A percentile compares a stretch with the other conserved stretches of the same genome.
These are phyloP conservation scores for Misgurnus mizolepis DNA, from an alignment of 2,113 vertebrate genomes.

Conservation along the genomic window DNA sequence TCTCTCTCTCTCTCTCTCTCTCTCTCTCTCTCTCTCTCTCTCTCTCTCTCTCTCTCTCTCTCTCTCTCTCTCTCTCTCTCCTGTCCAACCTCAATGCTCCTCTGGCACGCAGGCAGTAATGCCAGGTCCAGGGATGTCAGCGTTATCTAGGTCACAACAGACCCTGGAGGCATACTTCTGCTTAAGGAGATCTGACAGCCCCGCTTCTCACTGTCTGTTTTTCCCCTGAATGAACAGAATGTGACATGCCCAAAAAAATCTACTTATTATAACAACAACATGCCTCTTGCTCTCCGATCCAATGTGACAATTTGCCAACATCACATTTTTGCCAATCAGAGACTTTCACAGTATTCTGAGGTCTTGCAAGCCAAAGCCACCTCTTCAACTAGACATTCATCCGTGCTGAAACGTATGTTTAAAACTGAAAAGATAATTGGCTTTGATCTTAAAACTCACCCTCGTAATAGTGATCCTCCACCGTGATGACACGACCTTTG, in stretches of 20 bases:
- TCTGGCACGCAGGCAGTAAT: conserved; percentile 37
- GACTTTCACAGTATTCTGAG: conserved; percentile 8
- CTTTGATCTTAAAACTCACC: conserved; percentile 68
- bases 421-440: conserved; percentile 11
- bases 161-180: conserved; percentile 65
- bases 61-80: conserved; percentile 43
- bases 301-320: conserved; percentile 61
- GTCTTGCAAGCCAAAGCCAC: neutral
- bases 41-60: conserved; percentile 32
- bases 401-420: neutral
- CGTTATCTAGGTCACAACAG: conserved; percentile 73
- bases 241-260: conserved; percentile 38
- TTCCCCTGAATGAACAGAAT: conserved; percentile 52
- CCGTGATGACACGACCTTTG: conserved; percentile 87
- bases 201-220: conserved; percentile 60
- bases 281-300: conserved; percentile 41
- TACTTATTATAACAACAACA: conserved; percentile 45
- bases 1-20: conserved; percentile 39
- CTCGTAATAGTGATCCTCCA: conserved; percentile 95
- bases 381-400: conserved; percentile 1
- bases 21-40: conserved; percentile 21
- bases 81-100: conserved; percentile 50
- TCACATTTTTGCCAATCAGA: conserved; percentile 61
- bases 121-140: conserved; percentile 58
- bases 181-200: conserved; percentile 75